These are phyloP conservation scores for Asbolus verrucosus DNA, from an alignment of 1,140 invertebrate species.

Conservation along the genomic window DNA sequence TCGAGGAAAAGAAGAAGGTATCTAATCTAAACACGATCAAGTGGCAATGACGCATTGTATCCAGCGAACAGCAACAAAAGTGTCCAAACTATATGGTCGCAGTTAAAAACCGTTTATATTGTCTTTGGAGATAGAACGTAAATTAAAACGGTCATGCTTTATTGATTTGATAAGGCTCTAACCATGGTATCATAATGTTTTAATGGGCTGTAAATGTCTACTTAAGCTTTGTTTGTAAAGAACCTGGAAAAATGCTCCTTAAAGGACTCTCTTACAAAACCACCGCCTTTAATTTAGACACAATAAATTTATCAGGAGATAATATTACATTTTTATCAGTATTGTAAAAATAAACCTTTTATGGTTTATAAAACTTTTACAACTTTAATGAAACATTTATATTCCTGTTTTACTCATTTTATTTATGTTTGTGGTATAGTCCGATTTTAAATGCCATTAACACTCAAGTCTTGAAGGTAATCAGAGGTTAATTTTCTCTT, in stretches of 20 bases:
- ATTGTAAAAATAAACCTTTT: slow-evolving; percentile 36
- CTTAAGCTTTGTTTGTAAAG: slow-evolving; percentile 47
- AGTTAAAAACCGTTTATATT: slow-evolving; percentile 51
- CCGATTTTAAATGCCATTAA: slow-evolving; percentile 32
- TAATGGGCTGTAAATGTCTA: slow-evolving; percentile 51
- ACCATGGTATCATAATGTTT: slow-evolving; percentile 53
- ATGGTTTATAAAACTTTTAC: slow-evolving; percentile 35
- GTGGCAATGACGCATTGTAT: slow-evolving; percentile 50
- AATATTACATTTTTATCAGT: slow-evolving; percentile 27
- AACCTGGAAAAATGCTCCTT: slow-evolving; percentile 29
- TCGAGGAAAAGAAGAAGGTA: background rate
- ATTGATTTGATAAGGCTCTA: slow-evolving; percentile 56
- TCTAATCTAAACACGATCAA: slow-evolving; percentile 53
- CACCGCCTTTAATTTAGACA: slow-evolving; percentile 23
- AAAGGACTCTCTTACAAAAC: slow-evolving; percentile 14
- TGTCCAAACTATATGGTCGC: slow-evolving; percentile 49
- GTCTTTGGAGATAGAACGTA: slow-evolving; percentile 50
- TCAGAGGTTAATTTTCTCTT: background rate
- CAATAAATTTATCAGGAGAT: slow-evolving; percentile 34
- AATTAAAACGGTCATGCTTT: slow-evolving; percentile 58
- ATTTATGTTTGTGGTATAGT: slow-evolving; percentile 24
- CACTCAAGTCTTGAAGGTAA: slow-evolving; percentile 7
- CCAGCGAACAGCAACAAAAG: slow-evolving; percentile 48
- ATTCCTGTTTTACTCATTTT: slow-evolving; percentile 39
- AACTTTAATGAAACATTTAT: slow-evolving; percentile 37